Percentiles rank a stretch among this genome's conserved stretches.
These are phyloP conservation scores for Cochlearius cochlearius DNA, from an alignment of 2,113 vertebrate species.

Conservation along the genomic window DNA sequence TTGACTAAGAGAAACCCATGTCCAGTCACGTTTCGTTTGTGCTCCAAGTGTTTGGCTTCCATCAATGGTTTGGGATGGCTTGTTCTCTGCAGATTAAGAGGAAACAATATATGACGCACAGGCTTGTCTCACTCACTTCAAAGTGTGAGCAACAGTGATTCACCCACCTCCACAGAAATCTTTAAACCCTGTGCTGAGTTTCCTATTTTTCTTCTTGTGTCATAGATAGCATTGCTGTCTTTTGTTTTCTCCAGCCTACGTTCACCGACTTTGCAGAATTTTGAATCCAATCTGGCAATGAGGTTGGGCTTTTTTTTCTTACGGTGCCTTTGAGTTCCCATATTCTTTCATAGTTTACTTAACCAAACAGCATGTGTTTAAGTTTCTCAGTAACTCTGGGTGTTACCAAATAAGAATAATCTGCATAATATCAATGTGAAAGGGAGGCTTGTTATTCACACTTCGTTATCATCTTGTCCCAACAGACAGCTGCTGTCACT, in stretches of 20 bases:
- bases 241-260: conserved; percentile 58
- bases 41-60: conserved; percentile 35
- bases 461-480: conserved; percentile 49
- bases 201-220: conserved; percentile 47
- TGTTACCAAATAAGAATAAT: conserved; percentile 57
- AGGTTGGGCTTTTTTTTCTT: conserved; percentile 11
- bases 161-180: conserved; percentile 59
- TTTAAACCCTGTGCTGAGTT: conserved; percentile 52
- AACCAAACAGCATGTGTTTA: conserved; percentile 40
- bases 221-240: conserved; percentile 41
- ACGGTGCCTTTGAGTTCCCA: background rate
- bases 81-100: conserved; percentile 53
- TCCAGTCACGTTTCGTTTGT: conserved; percentile 52
- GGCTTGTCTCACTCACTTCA: conserved; percentile 61
- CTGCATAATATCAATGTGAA: conserved; percentile 42
- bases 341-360: conserved; percentile 37
- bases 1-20: conserved; percentile 62
- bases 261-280: conserved; percentile 17
- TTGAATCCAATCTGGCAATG: conserved; percentile 47
- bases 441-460: conserved; percentile 52
- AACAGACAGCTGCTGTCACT: conserved; percentile 50
- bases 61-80: conserved; percentile 30
- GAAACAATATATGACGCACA: conserved; percentile 37
- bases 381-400: conserved; percentile 14
- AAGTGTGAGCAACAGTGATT: conserved; percentile 64